A percentile compares a stretch with the other conserved stretches of the same genome.
These are phyloP conservation scores for Lysiphlebus fabarum DNA, from an alignment of 1,140 invertebrate genomes.

Conservation along the genomic window DNA sequence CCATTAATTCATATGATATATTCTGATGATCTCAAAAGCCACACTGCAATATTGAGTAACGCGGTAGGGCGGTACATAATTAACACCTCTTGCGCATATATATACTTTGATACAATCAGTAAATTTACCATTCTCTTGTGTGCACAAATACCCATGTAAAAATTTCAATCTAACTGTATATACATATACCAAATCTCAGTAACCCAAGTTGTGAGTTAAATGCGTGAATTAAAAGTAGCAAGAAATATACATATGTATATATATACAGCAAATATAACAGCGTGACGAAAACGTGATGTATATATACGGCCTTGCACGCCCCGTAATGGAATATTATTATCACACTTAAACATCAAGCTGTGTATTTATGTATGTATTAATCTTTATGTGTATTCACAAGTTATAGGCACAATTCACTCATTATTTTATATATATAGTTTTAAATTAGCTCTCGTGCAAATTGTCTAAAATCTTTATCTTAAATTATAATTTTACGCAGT, in stretches of 20 bases:
- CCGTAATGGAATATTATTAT: conserved; percentile 55
- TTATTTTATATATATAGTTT: too few species aligned
- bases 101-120: conserved; percentile 51
- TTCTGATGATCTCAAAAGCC: too few species aligned
- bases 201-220: not conserved
- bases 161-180: not conserved
- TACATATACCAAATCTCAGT: not conserved
- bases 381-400: too few species aligned
- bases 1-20: too few species aligned
- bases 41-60: conserved; percentile 45
- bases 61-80: conserved; percentile 54
- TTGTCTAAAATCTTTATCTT: too few species aligned
- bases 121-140: not conserved
- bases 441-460: too few species aligned
- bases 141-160: not conserved
- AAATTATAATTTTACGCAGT: too few species aligned
- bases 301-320: conserved; percentile 35
- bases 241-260: conserved; percentile 11
- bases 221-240: conserved; percentile 4
- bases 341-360: conserved; percentile 24
- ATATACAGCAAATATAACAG: conserved; percentile 40
- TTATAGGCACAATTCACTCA: too few species aligned
- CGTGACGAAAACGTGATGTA: conserved; percentile 50
- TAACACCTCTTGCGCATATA: conserved; percentile 47
- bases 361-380: too few species aligned